phyloP scores from a whole-genome alignment of 1,140 invertebrate species.

The Heliothis virescens region DNA sequence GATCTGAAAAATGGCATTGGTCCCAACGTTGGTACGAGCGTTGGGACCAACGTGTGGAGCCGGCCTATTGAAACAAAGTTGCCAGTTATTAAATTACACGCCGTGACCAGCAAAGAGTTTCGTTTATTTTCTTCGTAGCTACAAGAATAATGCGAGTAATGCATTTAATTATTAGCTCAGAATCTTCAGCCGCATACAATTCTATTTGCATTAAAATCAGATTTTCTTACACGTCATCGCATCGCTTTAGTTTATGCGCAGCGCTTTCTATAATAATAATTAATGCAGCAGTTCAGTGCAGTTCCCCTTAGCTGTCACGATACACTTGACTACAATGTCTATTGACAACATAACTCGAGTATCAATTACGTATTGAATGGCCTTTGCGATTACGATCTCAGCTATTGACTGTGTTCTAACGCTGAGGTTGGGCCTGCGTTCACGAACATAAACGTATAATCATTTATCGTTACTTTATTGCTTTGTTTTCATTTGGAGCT shows the following conservation, averaged over 20 bases:
- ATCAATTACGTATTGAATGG: slow-evolving; percentile 59
- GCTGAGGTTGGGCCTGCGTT: slow-evolving; percentile 37
- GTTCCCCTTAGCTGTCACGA: slow-evolving; percentile 44
- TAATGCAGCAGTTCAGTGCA: slow-evolving; percentile 43
- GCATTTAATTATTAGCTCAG: slow-evolving; percentile 36
- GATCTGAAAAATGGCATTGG: too few species aligned
- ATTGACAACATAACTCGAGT: slow-evolving; percentile 55
- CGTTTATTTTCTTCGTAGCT: slow-evolving; percentile 18
- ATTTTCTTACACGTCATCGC: slow-evolving; percentile 44
- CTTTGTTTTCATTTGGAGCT: slow-evolving; percentile 29
- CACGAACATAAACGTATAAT: slow-evolving; percentile 31
- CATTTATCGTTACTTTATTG: slow-evolving; percentile 35
- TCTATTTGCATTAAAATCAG: slow-evolving; percentile 44
- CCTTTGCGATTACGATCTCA: slow-evolving; percentile 51
- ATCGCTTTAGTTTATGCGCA: slow-evolving; percentile 33
- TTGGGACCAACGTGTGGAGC: too few species aligned
- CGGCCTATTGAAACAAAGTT: slow-evolving; percentile 33
- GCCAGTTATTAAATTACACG: slow-evolving; percentile 30
- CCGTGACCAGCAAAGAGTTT: slow-evolving; percentile 23
- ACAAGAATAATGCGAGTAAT: slow-evolving; percentile 30
- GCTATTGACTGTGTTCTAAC: slow-evolving; percentile 52
- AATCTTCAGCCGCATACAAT: slow-evolving; percentile 20
- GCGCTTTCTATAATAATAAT: slow-evolving; percentile 46
- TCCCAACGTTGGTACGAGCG: too few species aligned
- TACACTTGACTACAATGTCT: slow-evolving; percentile 50